Conservation (phyloP, 2,888 invertebrate genomes). For the Panzeria rudis region DNA sequence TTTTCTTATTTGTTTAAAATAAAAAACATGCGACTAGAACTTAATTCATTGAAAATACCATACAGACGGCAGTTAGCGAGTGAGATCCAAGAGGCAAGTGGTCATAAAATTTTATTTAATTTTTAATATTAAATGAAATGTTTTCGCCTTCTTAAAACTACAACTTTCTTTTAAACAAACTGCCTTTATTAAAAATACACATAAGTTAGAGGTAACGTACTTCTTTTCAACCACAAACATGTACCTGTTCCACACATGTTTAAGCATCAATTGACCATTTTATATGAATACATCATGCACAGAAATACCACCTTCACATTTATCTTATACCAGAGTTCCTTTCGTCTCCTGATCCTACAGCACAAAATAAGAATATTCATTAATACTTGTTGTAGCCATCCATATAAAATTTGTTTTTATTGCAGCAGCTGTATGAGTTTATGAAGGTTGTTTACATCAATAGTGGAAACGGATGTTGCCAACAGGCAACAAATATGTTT, state of each 20-base stretch:
- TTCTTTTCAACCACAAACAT: conserved; percentile 20
- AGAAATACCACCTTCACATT: background rate
- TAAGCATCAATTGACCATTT: conserved; percentile 68
- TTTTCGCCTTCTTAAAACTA: background rate
- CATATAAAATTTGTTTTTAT: conserved; percentile 16
- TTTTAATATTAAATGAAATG: background rate
- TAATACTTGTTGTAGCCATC: conserved; percentile 23
- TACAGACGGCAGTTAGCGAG: background rate
- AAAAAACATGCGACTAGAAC: no score
- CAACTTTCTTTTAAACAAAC: background rate
- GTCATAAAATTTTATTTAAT: background rate
- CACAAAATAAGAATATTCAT: conserved; percentile 39
- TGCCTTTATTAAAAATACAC: background rate
- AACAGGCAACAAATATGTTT: conserved; percentile 58
- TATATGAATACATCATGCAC: conserved; percentile 26
- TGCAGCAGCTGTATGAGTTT: conserved; percentile 26
- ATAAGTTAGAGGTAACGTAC: background rate
- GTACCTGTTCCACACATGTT: conserved; percentile 28
- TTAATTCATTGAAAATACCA: background rate
- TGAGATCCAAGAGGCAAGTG: background rate
- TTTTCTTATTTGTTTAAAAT: background rate
- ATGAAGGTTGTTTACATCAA: conserved; percentile 63
- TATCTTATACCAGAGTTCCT: background rate
- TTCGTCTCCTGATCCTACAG: background rate
- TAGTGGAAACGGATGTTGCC: conserved; percentile 58